Base-by-base conservation (phyloP, 2,888 invertebrate species). In the Eutolmus rufibarbis region DNA sequence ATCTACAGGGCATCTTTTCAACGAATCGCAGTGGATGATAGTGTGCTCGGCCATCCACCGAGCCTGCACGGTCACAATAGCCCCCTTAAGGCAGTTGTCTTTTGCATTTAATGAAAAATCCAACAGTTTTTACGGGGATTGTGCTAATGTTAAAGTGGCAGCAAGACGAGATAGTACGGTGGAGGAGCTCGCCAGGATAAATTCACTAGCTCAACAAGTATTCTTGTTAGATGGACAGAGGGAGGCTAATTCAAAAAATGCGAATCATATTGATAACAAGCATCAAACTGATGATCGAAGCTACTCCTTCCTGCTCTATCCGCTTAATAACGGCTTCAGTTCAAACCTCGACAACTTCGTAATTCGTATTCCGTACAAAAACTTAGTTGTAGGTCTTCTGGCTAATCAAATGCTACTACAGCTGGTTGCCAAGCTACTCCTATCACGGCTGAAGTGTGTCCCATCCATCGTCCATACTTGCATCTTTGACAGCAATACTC, bases 361-460 rank as follows among this genome's bases (percentile, higher is more conserved):
- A 4, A 95, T 96, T 43, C 94, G 98, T 89, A 97, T 98, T 88
- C 97, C 98, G 3, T 97, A 98, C 90, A 95, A 97, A 90, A 97
- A 96, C 89, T 93, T 98, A 85, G 96, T 98, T 0, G 96, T 98
- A 3, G 97, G 98, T 2, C 94, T 98, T 87, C 92, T 98, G 89
- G 97, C 98, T 5, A 98, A 98, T 92, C 98, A 98, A 93, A 97
- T 98, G 94, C 93, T 98, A 86, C 94, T 98, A 46, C 98, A 98
- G 93, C 96, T 98, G 86, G 95, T 98, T 88, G 98, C 97, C 3
- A 97, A 96, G 90, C 94, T 98, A 19, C 93, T 98, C 23, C 94
- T 98, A 66, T 97, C 97, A 90, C 95, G 96, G 2, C 94, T 96
- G 31, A 95, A 95, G 89, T 93, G 94, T 90, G 95, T 95, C 89